Evolutionary conservation across 2,113 vertebrate genomes (phyloP).

Genomic region (Synchiropus splendidus): DNA sequence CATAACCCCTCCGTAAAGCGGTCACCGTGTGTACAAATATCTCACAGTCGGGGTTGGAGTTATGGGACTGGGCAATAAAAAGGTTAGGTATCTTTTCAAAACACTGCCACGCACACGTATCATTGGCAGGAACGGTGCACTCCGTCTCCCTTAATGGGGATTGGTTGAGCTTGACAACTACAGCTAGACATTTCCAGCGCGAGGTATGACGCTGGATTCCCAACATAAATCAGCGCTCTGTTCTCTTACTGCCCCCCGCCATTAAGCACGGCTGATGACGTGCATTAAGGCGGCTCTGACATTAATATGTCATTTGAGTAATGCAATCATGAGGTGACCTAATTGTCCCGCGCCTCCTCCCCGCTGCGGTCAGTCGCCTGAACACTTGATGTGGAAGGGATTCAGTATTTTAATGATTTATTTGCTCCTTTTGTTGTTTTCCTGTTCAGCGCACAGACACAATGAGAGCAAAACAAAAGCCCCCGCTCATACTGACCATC

Average conservation of each 20-base stretch:
- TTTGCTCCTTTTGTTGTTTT: conserved; percentile 59
- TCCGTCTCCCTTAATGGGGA: conserved; percentile 19
- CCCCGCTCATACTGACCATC: conserved; percentile 56
- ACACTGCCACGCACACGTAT: conserved; percentile 45
- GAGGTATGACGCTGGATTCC: no score
- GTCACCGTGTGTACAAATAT: conserved; percentile 89
- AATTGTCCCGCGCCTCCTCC: conserved; percentile 42
- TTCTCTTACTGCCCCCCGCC: conserved; percentile 5
- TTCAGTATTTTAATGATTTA: conserved; percentile 60
- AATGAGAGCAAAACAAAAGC: conserved; percentile 59
- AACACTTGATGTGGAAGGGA: conserved; percentile 56
- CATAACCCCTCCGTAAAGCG: conserved; percentile 73
- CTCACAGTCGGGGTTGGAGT: conserved; percentile 73
- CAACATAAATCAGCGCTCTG: no score
- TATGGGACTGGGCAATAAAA: conserved; percentile 61
- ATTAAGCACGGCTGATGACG: conserved; percentile 45
- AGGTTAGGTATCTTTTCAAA: conserved; percentile 63
- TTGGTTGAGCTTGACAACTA: conserved; percentile 6
- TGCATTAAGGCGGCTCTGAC: conserved; percentile 40
- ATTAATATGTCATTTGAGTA: conserved; percentile 57
- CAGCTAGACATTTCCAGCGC: no score
- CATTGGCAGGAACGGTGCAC: conserved; percentile 46
- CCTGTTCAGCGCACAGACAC: conserved; percentile 59
- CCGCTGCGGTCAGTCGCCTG: conserved; percentile 39
- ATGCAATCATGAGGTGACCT: conserved; percentile 56